Percentiles rank a stretch among this genome's conserved stretches.
These are phyloP conservation scores for Euwallacea similis DNA, from an alignment of 1,140 invertebrate species.

Conservation along the genomic window DNA sequence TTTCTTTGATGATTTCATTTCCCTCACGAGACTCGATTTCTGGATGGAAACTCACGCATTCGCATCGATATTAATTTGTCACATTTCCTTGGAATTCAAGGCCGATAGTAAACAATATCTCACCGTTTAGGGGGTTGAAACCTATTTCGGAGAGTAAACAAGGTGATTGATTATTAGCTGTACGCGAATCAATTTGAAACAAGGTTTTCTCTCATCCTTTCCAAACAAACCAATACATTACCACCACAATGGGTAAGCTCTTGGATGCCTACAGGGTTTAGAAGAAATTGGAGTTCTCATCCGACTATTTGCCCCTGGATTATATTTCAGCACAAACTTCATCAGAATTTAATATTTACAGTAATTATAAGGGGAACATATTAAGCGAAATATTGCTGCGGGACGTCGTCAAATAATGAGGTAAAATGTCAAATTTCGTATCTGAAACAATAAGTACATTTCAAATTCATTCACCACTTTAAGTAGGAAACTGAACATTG, in stretches of 20 bases:
- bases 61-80: constrained; percentile 4
- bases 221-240: constrained; percentile 18
- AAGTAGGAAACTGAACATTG: no score
- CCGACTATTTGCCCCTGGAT: no score
- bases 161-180: constrained; percentile 11
- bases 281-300: constrained; percentile 11
- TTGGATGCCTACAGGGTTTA: neutral
- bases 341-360: no score
- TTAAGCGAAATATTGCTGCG: no score
- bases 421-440: no score
- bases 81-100: neutral
- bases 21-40: no score
- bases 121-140: neutral
- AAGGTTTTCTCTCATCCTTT: constrained; percentile 5
- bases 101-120: neutral
- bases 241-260: constrained; percentile 2
- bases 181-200: constrained; percentile 6
- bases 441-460: no score
- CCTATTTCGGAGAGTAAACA: constrained; percentile 5
- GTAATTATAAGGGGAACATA: no score
- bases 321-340: no score
- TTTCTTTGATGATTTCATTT: no score
- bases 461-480: no score
- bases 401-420: no score
- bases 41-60: neutral